A percentile compares a stretch with the other conserved stretches of the same genome.
phyloP scores from a whole-genome alignment of 2,888 invertebrate species.

The Dasysyrphus tricinctus region DNA sequence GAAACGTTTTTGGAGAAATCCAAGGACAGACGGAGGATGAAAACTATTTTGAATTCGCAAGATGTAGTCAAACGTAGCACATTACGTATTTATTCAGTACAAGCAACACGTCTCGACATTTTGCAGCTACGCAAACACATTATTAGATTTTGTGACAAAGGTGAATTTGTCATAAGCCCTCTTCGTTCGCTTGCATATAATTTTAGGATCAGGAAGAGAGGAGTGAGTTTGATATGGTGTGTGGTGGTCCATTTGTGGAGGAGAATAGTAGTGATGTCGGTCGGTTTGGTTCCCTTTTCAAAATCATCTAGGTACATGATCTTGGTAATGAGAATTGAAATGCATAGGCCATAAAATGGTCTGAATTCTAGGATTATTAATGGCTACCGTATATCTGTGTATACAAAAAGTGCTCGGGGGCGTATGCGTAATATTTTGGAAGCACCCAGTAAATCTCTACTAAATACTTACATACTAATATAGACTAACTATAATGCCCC shows the following conservation, averaged over 20 bases:
- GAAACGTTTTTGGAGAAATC: constrained; percentile 28
- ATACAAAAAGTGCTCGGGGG: constrained; percentile 33
- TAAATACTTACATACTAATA: too few species aligned
- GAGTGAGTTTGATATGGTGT: neutral
- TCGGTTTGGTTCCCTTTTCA: neutral
- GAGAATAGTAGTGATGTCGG: neutral
- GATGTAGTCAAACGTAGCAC: constrained; percentile 57
- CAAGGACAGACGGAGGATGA: constrained; percentile 23
- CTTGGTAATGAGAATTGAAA: constrained; percentile 42
- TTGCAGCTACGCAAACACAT: constrained; percentile 69
- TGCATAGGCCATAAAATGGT: constrained; percentile 15
- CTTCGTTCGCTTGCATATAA: constrained; percentile 50
- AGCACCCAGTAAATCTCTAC: neutral
- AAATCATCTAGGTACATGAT: constrained; percentile 30
- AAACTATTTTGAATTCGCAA: constrained; percentile 66
- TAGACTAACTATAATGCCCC: neutral
- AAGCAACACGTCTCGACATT: constrained; percentile 65
- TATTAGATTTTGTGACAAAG: constrained; percentile 65
- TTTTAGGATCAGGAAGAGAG: constrained; percentile 41
- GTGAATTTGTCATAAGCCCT: constrained; percentile 54
- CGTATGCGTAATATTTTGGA: constrained; percentile 48
- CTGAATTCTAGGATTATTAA: constrained; percentile 48
- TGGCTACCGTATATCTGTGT: constrained; percentile 18
- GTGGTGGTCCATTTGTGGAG: neutral
- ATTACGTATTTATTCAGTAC: constrained; percentile 65